Evolutionary conservation across 2,797 vertebrate species (phyloP), one percentile per base, ranked within the genome.

Genomic region (Phataginus tricuspis): DNA sequence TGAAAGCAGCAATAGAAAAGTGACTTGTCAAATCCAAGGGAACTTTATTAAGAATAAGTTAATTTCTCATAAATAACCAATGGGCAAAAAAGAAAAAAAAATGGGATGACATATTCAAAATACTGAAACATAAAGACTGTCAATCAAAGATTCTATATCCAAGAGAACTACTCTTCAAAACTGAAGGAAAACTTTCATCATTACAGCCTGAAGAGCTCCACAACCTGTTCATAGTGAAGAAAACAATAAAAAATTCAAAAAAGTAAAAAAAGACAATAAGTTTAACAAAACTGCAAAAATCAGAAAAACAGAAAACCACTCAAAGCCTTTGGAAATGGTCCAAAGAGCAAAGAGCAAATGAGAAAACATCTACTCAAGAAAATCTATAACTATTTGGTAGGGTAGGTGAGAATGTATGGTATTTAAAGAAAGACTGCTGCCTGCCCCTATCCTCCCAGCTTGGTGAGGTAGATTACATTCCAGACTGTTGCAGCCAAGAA

Each of bases 301-400:
- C 23, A 25, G 69, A 74, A 19, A 72, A 82, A 34, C 45, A 68
- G 4, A n/a, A 59, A 45, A 57, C 27, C 66, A 80, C 64, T 59
- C 21, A 64, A 90, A 57, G 16, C 18, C 86, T 92, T 72, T 64
- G 16, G 53, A 90, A 90, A 93, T 66, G 23, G 37, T 51, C 37
- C 18, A 37, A 37, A 71, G 77, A 89, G 18, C 49, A 85, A 84
- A 89, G 0, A 92, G 57, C 16, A 78, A 89, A 85, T 79, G 45
- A 84, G 64, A 39, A 93, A 88, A 94, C 5, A 49, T 53, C 31
- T 94, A 61, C 42, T 68, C 11, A 80, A 75, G 53, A 91, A 63
- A 89, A 85, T 92, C 55, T 80, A 39, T 61, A 90, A 68, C 80
- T 77, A 84, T 68, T 77, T 90, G 79, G 31, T 53, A 92, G 78